Percentiles rank a stretch among this genome's conserved stretches.
These are phyloP conservation scores for Odocoileus hemionus DNA, from an alignment of 2,113 vertebrate species.

Conservation along the genomic window DNA sequence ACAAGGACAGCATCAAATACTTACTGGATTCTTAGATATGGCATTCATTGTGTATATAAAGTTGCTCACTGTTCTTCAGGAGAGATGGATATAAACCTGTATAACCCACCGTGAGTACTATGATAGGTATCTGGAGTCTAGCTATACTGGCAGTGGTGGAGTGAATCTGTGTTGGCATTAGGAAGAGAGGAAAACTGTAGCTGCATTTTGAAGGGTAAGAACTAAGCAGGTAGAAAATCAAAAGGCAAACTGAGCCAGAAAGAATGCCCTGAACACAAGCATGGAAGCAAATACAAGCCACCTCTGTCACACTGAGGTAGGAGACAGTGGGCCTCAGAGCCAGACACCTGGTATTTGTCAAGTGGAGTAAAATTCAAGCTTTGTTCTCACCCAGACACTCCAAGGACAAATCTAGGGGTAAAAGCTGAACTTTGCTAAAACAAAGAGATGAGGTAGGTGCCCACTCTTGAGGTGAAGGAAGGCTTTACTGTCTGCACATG, in stretches of 20 bases:
- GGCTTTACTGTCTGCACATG: neutral
- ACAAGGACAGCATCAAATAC: neutral
- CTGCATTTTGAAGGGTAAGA: neutral
- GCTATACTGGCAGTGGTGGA: no score
- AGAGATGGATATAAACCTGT: neutral
- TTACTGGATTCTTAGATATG: neutral
- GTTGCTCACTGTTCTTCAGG: neutral
- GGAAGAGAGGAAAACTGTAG: neutral
- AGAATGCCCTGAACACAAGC: neutral
- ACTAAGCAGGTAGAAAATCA: neutral
- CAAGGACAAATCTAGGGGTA: neutral
- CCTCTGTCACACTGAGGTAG: neutral
- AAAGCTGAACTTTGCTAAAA: neutral
- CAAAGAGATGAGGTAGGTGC: neutral
- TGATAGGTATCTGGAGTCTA: neutral
- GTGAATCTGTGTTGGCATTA: neutral
- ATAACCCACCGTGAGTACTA: fast-evolving
- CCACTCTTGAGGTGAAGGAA: neutral
- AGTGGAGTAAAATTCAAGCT: neutral
- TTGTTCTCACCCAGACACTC: neutral
- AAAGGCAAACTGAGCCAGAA: neutral
- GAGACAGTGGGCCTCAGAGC: neutral
- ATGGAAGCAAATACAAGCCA: neutral
- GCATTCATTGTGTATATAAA: neutral
- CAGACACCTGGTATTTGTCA: neutral